A percentile compares a stretch with the other conserved stretches of the same genome.
Conservation (phyloP, 2,888 invertebrate species). For the Zonitis immaculata region DNA sequence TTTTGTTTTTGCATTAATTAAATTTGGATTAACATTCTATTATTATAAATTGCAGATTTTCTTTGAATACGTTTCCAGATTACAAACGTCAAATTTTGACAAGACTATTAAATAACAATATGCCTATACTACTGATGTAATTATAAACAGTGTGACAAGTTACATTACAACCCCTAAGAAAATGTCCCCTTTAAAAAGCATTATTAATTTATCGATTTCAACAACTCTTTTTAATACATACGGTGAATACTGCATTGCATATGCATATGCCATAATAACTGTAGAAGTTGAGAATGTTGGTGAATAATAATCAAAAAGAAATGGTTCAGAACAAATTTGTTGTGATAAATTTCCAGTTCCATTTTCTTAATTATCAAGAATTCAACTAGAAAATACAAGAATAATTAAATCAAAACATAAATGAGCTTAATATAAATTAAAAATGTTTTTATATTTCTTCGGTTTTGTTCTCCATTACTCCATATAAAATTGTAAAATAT, state of each 20-base stretch:
- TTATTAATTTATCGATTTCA: slow-evolving; percentile 12
- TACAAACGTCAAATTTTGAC: background rate
- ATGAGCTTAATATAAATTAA: slow-evolving; percentile 6
- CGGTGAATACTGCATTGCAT: no score
- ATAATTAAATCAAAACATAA: slow-evolving; percentile 13
- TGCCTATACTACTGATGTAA: slow-evolving; percentile 5
- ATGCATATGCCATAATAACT: no score
- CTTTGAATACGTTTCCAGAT: background rate
- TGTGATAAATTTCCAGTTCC: slow-evolving; percentile 5
- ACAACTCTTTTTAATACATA: slow-evolving; percentile 11
- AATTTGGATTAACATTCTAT: background rate
- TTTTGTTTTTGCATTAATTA: slow-evolving; percentile 7
- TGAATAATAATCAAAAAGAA: background rate
- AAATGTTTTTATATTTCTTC: background rate
- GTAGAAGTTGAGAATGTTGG: no score
- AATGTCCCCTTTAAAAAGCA: slow-evolving; percentile 8
- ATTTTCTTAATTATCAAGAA: slow-evolving; percentile 16
- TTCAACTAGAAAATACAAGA: slow-evolving; percentile 12
- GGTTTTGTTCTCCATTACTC: background rate
- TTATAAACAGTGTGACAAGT: slow-evolving; percentile 11
- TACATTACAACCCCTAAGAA: slow-evolving; percentile 8
- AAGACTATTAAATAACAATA: background rate
- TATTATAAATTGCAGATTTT: background rate
- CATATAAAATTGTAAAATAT: no score
- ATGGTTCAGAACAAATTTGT: background rate